phyloP scores from a whole-genome alignment of 1,140 invertebrate genomes.

The Eumaeus atala region DNA sequence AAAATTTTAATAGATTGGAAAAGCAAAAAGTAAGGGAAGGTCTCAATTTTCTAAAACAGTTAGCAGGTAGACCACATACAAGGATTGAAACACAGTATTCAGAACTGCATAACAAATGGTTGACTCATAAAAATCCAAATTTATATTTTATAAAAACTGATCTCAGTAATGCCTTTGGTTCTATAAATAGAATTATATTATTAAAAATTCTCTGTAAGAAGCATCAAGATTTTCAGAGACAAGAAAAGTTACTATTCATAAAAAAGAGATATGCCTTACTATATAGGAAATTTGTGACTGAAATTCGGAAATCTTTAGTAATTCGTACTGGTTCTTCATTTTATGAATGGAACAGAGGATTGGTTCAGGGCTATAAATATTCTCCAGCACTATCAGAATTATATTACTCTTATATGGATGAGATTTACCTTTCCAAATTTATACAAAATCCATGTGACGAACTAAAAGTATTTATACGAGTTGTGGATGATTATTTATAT shows the following conservation, averaged over 20 bases:
- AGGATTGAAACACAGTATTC: slow-evolving; percentile 48
- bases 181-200: slow-evolving; percentile 51
- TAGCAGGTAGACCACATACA: slow-evolving; percentile 32
- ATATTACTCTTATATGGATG: slow-evolving; percentile 60
- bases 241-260: slow-evolving; percentile 32
- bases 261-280: slow-evolving; percentile 49
- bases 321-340: slow-evolving; percentile 59
- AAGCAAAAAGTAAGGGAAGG: slow-evolving; percentile 54
- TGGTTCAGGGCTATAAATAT: slow-evolving; percentile 69
- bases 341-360: slow-evolving; percentile 63
- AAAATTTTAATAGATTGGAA: slow-evolving; percentile 31
- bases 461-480: slow-evolving; percentile 54
- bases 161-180: slow-evolving; percentile 68
- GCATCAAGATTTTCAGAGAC: slow-evolving; percentile 42
- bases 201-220: slow-evolving; percentile 47
- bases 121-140: slow-evolving; percentile 46
- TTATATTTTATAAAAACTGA: slow-evolving; percentile 70
- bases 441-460: slow-evolving; percentile 27
- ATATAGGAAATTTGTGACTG: slow-evolving; percentile 51
- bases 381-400: slow-evolving; percentile 68
- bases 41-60: slow-evolving; percentile 42
- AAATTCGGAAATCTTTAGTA: slow-evolving; percentile 54
- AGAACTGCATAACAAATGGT: slow-evolving; percentile 44
- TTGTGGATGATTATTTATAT: slow-evolving; percentile 70
- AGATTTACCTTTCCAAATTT: slow-evolving; percentile 49